These are phyloP conservation scores for Scaptomyza reducta DNA, from an alignment of 2,888 invertebrate genomes.

Conservation along the genomic window DNA sequence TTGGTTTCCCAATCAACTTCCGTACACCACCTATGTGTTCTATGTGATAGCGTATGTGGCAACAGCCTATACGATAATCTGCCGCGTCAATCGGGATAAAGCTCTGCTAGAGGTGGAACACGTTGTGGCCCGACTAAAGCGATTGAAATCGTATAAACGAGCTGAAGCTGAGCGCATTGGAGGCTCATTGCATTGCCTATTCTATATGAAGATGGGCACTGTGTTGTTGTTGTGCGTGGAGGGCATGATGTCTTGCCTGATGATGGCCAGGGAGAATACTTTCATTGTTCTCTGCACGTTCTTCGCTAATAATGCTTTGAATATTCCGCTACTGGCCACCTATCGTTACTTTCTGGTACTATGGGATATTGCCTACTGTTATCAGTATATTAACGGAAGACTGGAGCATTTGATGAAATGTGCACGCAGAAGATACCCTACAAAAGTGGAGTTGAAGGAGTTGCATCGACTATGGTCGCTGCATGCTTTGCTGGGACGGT, in stretches of 20 bases:
- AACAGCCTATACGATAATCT: slow-evolving; percentile 37
- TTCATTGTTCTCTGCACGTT: background rate
- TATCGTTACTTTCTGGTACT: slow-evolving; percentile 49
- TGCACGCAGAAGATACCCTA: background rate
- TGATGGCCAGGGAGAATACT: background rate
- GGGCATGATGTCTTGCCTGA: background rate
- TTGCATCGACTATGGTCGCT: slow-evolving; percentile 47
- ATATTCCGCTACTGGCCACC: slow-evolving; percentile 36
- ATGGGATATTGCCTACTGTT: slow-evolving; percentile 53
- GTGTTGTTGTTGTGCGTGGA: slow-evolving; percentile 6
- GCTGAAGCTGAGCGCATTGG: background rate
- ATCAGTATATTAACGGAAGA: slow-evolving; percentile 39
- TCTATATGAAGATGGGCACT: slow-evolving; percentile 22
- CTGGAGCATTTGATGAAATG: slow-evolving; percentile 14
- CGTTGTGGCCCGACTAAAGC: slow-evolving; percentile 9
- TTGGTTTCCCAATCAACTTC: background rate
- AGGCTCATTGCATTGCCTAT: slow-evolving; percentile 7
- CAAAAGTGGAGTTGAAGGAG: slow-evolving; percentile 15
- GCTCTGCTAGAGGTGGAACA: slow-evolving; percentile 39
- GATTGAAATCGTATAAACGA: background rate
- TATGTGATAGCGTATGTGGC: slow-evolving; percentile 29
- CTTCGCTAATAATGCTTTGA: slow-evolving; percentile 24
- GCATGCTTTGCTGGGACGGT: slow-evolving; percentile 33
- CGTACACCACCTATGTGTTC: slow-evolving; percentile 17
- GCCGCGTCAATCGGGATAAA: slow-evolving; percentile 40